Conservation (phyloP, 2,797 vertebrate species). For the Dromococcyx pavoninus region DNA sequence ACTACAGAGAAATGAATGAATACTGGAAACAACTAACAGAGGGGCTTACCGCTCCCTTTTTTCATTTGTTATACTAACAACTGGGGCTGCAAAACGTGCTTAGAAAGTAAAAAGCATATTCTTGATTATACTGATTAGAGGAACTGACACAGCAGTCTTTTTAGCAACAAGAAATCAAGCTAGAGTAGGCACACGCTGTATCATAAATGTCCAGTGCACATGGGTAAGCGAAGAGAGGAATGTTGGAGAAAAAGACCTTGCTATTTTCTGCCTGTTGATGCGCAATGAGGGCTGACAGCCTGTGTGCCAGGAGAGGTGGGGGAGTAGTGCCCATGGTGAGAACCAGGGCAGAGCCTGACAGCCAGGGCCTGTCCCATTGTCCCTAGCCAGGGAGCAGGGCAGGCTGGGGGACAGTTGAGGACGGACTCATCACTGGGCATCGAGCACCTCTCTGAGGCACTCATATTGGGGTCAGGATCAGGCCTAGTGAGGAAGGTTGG, state of each 20-base stretch:
- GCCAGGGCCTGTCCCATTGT: accelerated
- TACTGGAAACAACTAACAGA: not conserved
- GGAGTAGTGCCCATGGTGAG: too few relatives aligned
- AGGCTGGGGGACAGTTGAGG: not conserved
- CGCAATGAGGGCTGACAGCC: accelerated
- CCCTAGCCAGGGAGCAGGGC: not conserved
- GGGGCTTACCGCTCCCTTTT: not conserved
- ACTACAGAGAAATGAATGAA: not conserved
- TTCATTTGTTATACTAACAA: not conserved
- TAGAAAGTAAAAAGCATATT: not conserved
- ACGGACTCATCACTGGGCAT: not conserved
- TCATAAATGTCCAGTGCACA: not conserved
- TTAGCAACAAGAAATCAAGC: not conserved
- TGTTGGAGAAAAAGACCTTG: not conserved
- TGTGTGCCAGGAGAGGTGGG: accelerated
- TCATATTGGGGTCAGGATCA: not conserved
- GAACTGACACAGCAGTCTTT: not conserved
- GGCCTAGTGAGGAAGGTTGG: not conserved
- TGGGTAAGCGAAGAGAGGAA: not conserved
- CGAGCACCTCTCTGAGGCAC: not conserved
- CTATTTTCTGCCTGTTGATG: not conserved
- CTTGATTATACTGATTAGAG: not conserved
- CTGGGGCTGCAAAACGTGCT: not conserved
- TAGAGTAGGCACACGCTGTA: not conserved
- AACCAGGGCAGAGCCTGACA: not conserved